These are phyloP conservation scores for Cryptomyrus ogoouensis DNA, from an alignment of 2,113 vertebrate genomes.

Conservation along the genomic window DNA sequence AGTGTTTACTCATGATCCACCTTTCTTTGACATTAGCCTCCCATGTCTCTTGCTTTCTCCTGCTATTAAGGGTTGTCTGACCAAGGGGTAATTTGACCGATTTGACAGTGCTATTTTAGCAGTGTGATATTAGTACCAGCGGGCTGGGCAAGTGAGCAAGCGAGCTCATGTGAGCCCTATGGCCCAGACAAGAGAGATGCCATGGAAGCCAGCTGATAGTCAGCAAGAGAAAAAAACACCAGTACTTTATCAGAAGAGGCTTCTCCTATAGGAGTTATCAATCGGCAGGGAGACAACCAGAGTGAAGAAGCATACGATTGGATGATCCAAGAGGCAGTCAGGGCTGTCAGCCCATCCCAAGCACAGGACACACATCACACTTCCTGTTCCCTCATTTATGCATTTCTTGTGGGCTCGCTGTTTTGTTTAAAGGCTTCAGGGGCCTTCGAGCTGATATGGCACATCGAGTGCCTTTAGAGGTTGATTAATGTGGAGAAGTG, in stretches of 20 bases:
- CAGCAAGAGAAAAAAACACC: neutral
- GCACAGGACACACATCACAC: neutral
- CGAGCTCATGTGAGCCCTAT: neutral
- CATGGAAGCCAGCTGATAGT: neutral
- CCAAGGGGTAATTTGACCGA: neutral
- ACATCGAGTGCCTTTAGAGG: neutral
- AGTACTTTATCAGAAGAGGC: neutral
- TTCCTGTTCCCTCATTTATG: neutral
- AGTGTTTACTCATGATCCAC: neutral
- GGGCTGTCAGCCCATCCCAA: neutral
- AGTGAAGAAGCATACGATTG: neutral
- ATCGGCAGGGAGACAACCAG: neutral
- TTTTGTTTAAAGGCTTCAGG: neutral
- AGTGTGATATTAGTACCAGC: neutral
- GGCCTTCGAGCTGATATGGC: neutral
- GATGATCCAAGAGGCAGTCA: neutral
- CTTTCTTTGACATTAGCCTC: neutral
- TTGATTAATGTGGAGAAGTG: neutral
- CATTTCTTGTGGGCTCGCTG: neutral
- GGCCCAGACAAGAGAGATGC: neutral
- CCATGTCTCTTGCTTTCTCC: neutral
- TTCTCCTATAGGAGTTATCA: neutral
- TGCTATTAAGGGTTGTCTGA: neutral
- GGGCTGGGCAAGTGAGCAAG: neutral
- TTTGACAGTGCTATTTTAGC: neutral